Base-by-base conservation (phyloP, 1,140 invertebrate genomes). In the Mylabris phalerata region DNA sequence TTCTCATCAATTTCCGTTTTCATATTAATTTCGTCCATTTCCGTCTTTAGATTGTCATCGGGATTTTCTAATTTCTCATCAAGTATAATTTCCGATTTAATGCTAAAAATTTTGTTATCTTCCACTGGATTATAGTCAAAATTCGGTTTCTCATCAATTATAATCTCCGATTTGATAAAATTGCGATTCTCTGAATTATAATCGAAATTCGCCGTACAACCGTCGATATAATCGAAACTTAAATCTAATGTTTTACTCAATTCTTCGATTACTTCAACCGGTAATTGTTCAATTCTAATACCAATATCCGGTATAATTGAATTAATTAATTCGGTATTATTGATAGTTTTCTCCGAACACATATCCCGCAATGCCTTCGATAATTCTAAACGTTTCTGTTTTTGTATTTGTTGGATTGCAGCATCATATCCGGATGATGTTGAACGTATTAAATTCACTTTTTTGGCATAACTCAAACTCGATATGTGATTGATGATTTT, bases 261-360 rank as follows among this genome's bases (percentile, higher is more conserved):
- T 50, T 68, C 62, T 58, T 65, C 60, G 45, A 71, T 67, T 11
- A 71, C 42, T 43, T 71, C 65, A 40, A 55, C 41, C 9, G 69
- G 69, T 49, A 71, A 60, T 41, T 70, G 60, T 58, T 68, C 65
- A 59, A 71, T 62, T 63, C 66, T 65, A 39, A 71, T 68, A 11
- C 66, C 69, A 57, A 71, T 67, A 52, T 71, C 69, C 11, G 69
- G 66, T 48, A 70, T 69, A 52, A 71, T 68, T 3, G 64, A 60
- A 58, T 67, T 62, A 10, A 66, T 69, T 41, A 59, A 54, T 5
- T 64, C 54, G n/a, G 48, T 56, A 59, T 46, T 65, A 42, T 43
- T 50, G 52, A 11, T 45, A 19, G 41, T 10, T 48, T 47, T 55
- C 44, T 9, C 57, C 41, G 9, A 52, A 50, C 62, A 64, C 59